phyloP scores from a whole-genome alignment of 2,888 invertebrate genomes.

The Altica lythri region DNA sequence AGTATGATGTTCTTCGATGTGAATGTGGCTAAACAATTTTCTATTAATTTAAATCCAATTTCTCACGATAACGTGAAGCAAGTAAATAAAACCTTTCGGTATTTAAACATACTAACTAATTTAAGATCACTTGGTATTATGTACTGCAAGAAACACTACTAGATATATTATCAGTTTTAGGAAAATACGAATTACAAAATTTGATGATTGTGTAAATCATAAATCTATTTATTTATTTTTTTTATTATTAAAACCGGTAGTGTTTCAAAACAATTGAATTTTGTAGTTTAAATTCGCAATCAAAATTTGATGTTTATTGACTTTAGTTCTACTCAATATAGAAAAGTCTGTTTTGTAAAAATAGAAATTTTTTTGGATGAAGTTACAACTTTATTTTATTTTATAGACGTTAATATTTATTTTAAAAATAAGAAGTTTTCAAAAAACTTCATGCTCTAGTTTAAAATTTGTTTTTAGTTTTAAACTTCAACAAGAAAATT shows the following conservation, averaged over 20 bases:
- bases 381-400: too few species aligned
- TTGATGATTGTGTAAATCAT: neutral
- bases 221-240: neutral
- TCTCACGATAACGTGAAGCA: too few species aligned
- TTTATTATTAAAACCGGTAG: neutral
- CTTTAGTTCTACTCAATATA: slow-evolving; percentile 20
- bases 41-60: too few species aligned
- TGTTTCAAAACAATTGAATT: slow-evolving; percentile 1
- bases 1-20: too few species aligned
- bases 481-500: neutral
- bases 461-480: too few species aligned
- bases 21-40: too few species aligned
- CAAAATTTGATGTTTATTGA: slow-evolving; percentile 17
- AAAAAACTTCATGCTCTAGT: too few species aligned
- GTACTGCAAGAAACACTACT: slow-evolving; percentile 18
- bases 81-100: too few species aligned
- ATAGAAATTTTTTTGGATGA: slow-evolving; percentile 8
- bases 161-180: neutral
- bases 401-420: neutral
- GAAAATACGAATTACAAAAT: neutral
- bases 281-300: slow-evolving; percentile 19
- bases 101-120: too few species aligned
- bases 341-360: neutral
- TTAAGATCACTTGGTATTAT: slow-evolving; percentile 9
- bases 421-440: neutral